phyloP scores from a whole-genome alignment of 2,888 invertebrate genomes.

The Lycaena phlaeas region DNA sequence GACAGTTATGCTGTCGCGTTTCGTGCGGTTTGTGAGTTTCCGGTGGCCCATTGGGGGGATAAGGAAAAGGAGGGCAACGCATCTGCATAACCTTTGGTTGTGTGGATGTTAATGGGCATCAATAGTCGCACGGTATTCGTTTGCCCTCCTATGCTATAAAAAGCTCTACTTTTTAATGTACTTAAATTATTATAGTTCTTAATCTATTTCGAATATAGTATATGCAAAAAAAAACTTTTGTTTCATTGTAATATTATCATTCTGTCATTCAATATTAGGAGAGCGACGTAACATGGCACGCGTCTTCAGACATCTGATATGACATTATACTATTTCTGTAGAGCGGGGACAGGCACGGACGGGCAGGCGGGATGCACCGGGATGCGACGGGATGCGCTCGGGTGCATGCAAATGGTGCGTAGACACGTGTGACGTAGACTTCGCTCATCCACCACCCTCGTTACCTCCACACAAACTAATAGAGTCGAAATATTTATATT shows the following conservation, averaged over 20 bases:
- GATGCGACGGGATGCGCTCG: slow-evolving; percentile 45
- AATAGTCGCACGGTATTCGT: too few species aligned
- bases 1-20: too few species aligned
- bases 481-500: slow-evolving; percentile 27
- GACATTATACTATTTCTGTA: slow-evolving; percentile 66
- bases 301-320: slow-evolving; percentile 56
- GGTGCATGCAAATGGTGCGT: slow-evolving; percentile 67
- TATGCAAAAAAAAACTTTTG: too few species aligned
- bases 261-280: slow-evolving; percentile 8
- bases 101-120: too few species aligned
- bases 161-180: too few species aligned
- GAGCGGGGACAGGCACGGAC: slow-evolving; percentile 22
- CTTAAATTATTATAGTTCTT: too few species aligned
- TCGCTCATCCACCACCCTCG: slow-evolving; percentile 40
- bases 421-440: slow-evolving; percentile 56
- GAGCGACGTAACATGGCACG: slow-evolving; percentile 31
- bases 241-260: neutral
- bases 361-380: slow-evolving; percentile 23
- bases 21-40: too few species aligned
- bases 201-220: too few species aligned
- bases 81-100: too few species aligned
- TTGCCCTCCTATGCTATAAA: too few species aligned
- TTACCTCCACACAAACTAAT: slow-evolving; percentile 31
- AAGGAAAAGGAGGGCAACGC: too few species aligned
- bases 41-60: too few species aligned